Evolutionary conservation across 2,888 invertebrate species (phyloP), one percentile per base, ranked within the genome.

Genomic region (Philonicus albiceps): DNA sequence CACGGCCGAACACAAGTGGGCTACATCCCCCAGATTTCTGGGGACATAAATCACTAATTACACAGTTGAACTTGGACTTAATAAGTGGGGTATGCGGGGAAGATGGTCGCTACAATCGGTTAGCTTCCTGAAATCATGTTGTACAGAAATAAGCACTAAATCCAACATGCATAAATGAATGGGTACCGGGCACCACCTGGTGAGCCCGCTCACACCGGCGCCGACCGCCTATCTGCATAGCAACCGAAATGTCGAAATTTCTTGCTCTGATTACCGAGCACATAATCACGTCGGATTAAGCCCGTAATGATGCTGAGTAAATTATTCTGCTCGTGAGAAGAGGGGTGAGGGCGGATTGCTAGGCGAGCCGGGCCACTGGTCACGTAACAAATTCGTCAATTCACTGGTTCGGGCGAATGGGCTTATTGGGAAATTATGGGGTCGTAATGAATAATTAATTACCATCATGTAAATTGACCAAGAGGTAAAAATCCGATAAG

Each of bases 281-380:
- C 76, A 76, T 76, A 76, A 76, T 76, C 37, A 76, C 37, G 22
- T 76, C 40, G 76, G 76, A 76, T 76, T 76, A 22, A 64, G 27
- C 40, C 22, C n/a, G 11, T 76, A 37, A 37, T 76, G 76, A 76
- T 40, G 76, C 22, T 22, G 76, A 76, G 76, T 76, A 76, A 76
- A 76, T 76, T 76, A 76, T 76, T 76, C 76, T 22, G 64, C 64
- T n/a, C n/a, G n/a, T n/a, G n/a, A n/a, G n/a, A n/a, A n/a, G n/a
- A 64, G 64, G 64, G 64, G n/a, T 27, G 64, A 27, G 64, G 37
- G 40, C 16, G 22, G 37, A 7, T 19, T 6, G 34, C n/a, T 5
- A 8, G 8, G n/a, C 31, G 2, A 7, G n/a, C 11, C n/a, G 22
- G 76, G 3, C 22, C n/a, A 34, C 16, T 40, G 76, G 40, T 76